Evolutionary conservation across 2,113 vertebrate genomes (phyloP).

Genomic region (Sarotherodon lohbergeri): DNA sequence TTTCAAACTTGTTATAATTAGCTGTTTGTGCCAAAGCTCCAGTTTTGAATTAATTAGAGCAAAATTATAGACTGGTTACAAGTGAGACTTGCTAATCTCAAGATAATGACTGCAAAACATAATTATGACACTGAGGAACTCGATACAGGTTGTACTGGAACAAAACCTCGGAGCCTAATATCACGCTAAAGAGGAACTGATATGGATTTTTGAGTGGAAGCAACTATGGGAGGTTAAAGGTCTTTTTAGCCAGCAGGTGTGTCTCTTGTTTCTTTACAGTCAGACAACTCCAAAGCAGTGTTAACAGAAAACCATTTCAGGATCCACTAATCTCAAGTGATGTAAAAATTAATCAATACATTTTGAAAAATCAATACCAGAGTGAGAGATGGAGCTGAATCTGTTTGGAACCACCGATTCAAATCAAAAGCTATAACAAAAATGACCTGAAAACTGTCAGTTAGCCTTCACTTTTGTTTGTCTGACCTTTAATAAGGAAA

Average conservation of each 20-base stretch:
- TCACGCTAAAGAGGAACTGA: background rate
- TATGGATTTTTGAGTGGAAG: background rate
- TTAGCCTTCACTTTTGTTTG: background rate
- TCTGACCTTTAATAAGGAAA: background rate
- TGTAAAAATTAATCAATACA: background rate
- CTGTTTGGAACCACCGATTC: background rate
- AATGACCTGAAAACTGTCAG: background rate
- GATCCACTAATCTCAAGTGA: background rate
- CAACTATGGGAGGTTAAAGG: background rate
- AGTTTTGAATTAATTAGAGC: background rate
- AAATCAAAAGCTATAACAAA: background rate
- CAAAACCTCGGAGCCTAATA: background rate
- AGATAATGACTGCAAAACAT: background rate
- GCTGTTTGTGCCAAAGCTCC: background rate
- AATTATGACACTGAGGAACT: background rate
- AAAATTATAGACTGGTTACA: background rate
- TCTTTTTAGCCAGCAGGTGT: background rate
- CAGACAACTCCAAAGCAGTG: background rate
- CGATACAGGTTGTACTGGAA: background rate
- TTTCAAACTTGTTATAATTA: background rate
- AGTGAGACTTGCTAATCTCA: background rate
- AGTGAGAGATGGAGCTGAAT: background rate
- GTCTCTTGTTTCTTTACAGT: background rate
- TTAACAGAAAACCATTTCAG: background rate
- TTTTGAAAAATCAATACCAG: background rate